Evolutionary conservation across 2,797 vertebrate species (phyloP).

Genomic region (Schizopygopsis pylzovi): DNA sequence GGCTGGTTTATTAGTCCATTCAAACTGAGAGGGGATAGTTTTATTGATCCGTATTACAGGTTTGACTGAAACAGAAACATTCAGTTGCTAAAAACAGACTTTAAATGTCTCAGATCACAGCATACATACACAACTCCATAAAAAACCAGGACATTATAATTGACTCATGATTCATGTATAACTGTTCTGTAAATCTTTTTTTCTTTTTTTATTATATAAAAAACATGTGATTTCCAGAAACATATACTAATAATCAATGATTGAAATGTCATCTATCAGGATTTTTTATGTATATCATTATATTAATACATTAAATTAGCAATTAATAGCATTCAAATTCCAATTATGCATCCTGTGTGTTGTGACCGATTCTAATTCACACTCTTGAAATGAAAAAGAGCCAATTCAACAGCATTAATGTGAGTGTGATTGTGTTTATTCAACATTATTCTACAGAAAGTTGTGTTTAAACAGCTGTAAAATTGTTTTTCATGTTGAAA

Average conservation of each 20-base stretch:
- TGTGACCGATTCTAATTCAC: background rate
- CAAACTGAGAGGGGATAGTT: background rate
- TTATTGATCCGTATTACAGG: accelerated
- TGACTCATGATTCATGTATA: too few relatives aligned
- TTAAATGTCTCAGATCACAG: background rate
- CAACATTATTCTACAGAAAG: background rate
- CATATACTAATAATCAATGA: background rate
- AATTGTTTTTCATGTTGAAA: accelerated
- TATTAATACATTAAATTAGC: too few relatives aligned
- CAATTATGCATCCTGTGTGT: background rate
- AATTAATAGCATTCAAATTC: background rate
- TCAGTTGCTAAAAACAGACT: background rate
- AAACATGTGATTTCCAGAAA: background rate
- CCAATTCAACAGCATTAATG: background rate
- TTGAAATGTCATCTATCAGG: too few relatives aligned
- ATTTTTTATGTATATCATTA: too few relatives aligned
- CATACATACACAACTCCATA: too few relatives aligned
- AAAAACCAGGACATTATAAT: too few relatives aligned
- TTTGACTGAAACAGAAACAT: background rate
- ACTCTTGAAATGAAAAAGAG: background rate
- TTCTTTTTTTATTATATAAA: background rate
- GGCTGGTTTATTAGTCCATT: background rate
- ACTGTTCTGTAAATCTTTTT: too few relatives aligned
- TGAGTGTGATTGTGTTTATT: background rate
- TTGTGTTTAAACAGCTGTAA: background rate